A percentile compares a stretch with the other conserved stretches of the same genome.
phyloP scores from a whole-genome alignment of 2,888 invertebrate genomes.

The Epistrophella euchroma region DNA sequence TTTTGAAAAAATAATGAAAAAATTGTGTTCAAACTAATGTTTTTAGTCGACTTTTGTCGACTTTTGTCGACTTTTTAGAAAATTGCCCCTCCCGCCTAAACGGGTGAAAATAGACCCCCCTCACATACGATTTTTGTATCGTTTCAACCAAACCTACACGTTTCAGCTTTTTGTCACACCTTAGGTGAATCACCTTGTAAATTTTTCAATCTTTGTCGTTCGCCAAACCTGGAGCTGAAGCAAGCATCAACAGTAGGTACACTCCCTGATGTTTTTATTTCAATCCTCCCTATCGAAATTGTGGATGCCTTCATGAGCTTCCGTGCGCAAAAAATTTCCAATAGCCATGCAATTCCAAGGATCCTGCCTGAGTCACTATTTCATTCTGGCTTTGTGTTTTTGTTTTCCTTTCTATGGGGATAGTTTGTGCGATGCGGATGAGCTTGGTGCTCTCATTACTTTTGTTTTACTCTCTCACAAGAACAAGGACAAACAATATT shows the following conservation, averaged over 20 bases:
- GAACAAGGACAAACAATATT: conserved; percentile 10
- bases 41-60: too few relatives aligned
- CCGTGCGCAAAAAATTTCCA: conserved; percentile 26
- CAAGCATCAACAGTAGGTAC: conserved; percentile 1
- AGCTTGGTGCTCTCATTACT: conserved; percentile 29
- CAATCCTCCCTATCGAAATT: conserved; percentile 1
- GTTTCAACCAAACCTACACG: too few relatives aligned
- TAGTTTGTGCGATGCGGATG: not conserved
- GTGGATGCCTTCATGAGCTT: conserved; percentile 30
- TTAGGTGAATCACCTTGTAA: too few relatives aligned
- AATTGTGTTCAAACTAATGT: too few relatives aligned
- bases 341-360: conserved; percentile 27
- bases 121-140: too few relatives aligned
- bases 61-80: too few relatives aligned
- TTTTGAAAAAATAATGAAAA: too few relatives aligned
- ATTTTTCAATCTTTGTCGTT: conserved; percentile 20
- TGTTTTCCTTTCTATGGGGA: not conserved
- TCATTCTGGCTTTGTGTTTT: conserved; percentile 6
- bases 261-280: conserved; percentile 9
- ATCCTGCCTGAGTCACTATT: conserved; percentile 36
- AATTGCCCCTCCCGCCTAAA: too few relatives aligned
- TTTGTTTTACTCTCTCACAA: conserved; percentile 30
- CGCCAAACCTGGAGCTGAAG: not conserved
- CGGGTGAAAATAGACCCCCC: too few relatives aligned
- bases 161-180: too few relatives aligned